These are phyloP conservation scores for Onthophagus sagittarius DNA, from an alignment of 2,888 invertebrate genomes.

Conservation along the genomic window DNA sequence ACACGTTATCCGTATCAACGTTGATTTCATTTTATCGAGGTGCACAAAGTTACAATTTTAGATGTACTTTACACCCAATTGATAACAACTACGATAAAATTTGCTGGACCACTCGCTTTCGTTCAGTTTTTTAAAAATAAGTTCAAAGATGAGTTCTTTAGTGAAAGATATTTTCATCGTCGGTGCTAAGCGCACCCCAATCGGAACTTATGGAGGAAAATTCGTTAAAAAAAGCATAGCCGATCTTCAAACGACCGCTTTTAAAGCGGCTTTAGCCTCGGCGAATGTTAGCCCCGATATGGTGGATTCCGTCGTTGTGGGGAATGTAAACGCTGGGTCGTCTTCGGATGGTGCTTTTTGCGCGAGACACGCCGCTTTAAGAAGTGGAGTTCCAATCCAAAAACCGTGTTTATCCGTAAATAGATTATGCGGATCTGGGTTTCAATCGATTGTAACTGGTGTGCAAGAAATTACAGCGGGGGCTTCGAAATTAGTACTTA, in stretches of 20 bases:
- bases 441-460: conserved; percentile 89
- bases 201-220: conserved; percentile 90
- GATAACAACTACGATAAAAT: background rate
- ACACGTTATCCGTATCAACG: background rate
- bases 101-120: background rate
- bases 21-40: background rate
- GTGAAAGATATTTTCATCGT: conserved; percentile 80
- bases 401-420: conserved; percentile 86
- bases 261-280: conserved; percentile 72
- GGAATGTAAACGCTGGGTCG: conserved; percentile 81
- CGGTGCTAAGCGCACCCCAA: conserved; percentile 94
- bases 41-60: background rate
- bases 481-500: conserved; percentile 78
- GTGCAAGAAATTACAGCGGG: conserved; percentile 88
- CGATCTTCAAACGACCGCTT: conserved; percentile 77
- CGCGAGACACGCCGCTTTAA: conserved; percentile 83
- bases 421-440: conserved; percentile 95
- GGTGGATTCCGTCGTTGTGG: conserved; percentile 86
- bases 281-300: conserved; percentile 79
- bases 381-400: conserved; percentile 79
- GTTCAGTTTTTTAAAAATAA: too few species aligned
- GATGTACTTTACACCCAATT: background rate
- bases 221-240: conserved; percentile 69
- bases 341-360: conserved; percentile 82
- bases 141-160: background rate